Conservation (phyloP, 2,113 vertebrate genomes). For the Nannospalax galili region DNA sequence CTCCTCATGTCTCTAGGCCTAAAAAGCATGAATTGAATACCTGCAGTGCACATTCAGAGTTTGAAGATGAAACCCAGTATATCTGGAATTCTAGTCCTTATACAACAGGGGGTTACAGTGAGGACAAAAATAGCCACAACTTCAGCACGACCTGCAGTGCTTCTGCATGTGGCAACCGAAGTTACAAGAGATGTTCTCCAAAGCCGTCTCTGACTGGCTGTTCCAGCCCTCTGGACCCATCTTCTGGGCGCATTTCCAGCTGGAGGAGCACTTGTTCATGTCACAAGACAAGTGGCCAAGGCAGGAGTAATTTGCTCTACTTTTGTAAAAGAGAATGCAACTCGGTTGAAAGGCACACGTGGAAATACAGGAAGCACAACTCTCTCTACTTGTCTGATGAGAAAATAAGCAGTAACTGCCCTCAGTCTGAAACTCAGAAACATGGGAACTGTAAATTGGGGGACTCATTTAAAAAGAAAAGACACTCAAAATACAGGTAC, state of each 20-base stretch:
- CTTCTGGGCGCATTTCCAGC: constrained; percentile 67
- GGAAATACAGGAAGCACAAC: constrained; percentile 83
- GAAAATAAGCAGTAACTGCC: neutral
- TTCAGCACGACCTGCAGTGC: constrained; percentile 60
- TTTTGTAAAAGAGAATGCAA: constrained; percentile 79
- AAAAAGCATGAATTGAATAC: constrained; percentile 81
- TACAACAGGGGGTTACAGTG: constrained; percentile 70
- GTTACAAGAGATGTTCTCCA: constrained; percentile 70
- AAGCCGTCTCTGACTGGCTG: constrained; percentile 76
- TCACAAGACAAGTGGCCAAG: constrained; percentile 63
- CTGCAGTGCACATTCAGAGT: constrained; percentile 72
- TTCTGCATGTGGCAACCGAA: constrained; percentile 80
- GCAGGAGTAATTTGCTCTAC: constrained; percentile 65
- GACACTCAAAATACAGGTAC: constrained; percentile 81
- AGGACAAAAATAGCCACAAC: constrained; percentile 73
- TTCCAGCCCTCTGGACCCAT: constrained; percentile 77
- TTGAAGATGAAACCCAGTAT: constrained; percentile 73
- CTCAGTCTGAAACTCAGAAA: constrained; percentile 69
- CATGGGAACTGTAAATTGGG: constrained; percentile 66
- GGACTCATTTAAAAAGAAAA: constrained; percentile 71
- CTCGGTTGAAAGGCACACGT: constrained; percentile 80
- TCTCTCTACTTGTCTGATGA: constrained; percentile 78
- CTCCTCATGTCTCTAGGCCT: constrained; percentile 80
- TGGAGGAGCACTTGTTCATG: constrained; percentile 56
- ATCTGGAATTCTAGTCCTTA: constrained; percentile 64